Evolutionary conservation across 1,140 invertebrate species (phyloP).

Genomic region (Oncopodura yosiiana): DNA sequence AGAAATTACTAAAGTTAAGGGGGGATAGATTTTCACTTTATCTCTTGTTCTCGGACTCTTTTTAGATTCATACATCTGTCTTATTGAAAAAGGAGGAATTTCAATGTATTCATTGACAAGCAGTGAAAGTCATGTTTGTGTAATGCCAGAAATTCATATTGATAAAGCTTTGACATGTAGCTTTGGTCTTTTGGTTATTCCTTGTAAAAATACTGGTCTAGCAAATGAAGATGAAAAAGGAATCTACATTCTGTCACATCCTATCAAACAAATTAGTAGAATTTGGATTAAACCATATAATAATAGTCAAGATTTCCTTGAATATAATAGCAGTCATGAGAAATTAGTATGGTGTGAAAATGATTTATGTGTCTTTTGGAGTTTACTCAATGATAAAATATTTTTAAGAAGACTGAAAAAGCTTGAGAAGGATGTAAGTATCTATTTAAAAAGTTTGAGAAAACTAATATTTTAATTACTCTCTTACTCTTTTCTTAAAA

Average conservation of each 20-base stretch:
- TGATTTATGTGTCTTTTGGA: slow-evolving; percentile 34
- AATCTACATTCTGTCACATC: slow-evolving; percentile 30
- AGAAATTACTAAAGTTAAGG: neutral
- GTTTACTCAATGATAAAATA: slow-evolving; percentile 24
- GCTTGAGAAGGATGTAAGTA: slow-evolving; percentile 15
- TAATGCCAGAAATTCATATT: slow-evolving; percentile 32
- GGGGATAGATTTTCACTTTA: neutral
- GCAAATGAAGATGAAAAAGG: slow-evolving; percentile 10
- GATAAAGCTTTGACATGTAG: slow-evolving; percentile 17
- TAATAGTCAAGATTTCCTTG: slow-evolving; percentile 18
- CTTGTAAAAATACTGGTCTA: neutral
- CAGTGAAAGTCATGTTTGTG: slow-evolving; percentile 29
- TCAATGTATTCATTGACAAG: slow-evolving; percentile 26
- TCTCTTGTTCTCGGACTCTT: neutral
- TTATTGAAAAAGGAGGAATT: slow-evolving; percentile 31
- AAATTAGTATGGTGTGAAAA: slow-evolving; percentile 25
- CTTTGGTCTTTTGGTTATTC: slow-evolving; percentile 29
- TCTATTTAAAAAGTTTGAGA: neutral
- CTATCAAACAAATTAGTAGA: slow-evolving; percentile 34
- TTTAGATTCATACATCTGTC: slow-evolving; percentile 24
- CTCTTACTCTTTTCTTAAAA: neutral
- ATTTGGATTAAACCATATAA: slow-evolving; percentile 10
- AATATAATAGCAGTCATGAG: slow-evolving; percentile 22
- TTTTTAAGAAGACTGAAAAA: slow-evolving; percentile 19
- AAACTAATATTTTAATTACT: no score